Evolutionary conservation across 2,113 vertebrate species (phyloP).

Genomic region (Brienomyrus longianalis): DNA sequence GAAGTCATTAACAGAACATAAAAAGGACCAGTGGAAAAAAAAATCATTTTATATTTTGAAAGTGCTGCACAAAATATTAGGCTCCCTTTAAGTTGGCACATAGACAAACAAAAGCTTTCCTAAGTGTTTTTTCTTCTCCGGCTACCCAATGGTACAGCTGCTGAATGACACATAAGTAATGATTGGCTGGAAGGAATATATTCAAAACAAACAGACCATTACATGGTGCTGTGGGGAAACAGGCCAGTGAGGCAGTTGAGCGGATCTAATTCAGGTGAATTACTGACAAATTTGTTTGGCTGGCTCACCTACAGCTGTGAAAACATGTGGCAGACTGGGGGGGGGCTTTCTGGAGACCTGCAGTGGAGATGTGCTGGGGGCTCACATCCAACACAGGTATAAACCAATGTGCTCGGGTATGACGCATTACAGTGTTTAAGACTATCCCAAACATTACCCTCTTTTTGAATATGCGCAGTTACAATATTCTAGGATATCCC

Average conservation of each 20-base stretch:
- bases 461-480: background rate
- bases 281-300: constrained; percentile 54
- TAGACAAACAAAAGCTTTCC: constrained; percentile 26
- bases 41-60: background rate
- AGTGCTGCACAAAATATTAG: background rate
- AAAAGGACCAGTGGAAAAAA: background rate
- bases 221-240: constrained; percentile 37
- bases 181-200: constrained; percentile 61
- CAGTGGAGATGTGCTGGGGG: constrained; percentile 39
- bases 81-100: background rate
- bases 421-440: background rate
- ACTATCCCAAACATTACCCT: background rate
- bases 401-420: constrained; percentile 2
- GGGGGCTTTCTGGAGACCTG: constrained; percentile 22
- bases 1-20: constrained; percentile 18
- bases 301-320: constrained; percentile 62
- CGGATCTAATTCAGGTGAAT: constrained; percentile 62
- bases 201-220: constrained; percentile 67
- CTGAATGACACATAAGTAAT: constrained; percentile 62
- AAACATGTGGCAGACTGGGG: constrained; percentile 41
- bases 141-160: constrained; percentile 51
- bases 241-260: constrained; percentile 35
- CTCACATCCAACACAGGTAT: constrained; percentile 36
- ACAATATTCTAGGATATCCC: too few relatives aligned
- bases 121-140: constrained; percentile 21